Evolutionary conservation across 2,888 invertebrate species (phyloP).

Genomic region (Lysandra bellargus): DNA sequence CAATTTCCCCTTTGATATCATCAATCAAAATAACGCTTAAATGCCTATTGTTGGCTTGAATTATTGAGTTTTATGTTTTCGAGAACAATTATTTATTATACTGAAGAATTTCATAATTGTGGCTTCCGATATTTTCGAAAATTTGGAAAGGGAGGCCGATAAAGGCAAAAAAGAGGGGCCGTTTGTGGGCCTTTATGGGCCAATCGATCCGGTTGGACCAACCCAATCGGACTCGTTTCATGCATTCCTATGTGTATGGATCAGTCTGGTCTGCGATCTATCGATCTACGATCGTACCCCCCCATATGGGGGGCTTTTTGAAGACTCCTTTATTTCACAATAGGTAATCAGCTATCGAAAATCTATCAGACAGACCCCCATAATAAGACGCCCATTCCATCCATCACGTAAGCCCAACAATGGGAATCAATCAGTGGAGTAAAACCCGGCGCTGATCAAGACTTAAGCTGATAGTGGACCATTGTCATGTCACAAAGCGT

Average conservation of each 20-base stretch:
- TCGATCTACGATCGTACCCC: too few species aligned
- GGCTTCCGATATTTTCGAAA: neutral
- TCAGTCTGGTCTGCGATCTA: too few species aligned
- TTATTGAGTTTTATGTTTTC: neutral
- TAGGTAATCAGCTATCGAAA: neutral
- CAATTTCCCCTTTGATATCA: neutral
- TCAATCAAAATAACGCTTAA: neutral
- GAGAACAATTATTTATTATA: neutral
- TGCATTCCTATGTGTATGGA: too few species aligned
- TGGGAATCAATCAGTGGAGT: slow-evolving; percentile 19
- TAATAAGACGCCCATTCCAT: neutral
- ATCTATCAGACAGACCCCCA: neutral
- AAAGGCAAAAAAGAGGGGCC: too few species aligned
- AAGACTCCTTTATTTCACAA: neutral
- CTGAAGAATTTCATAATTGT: neutral
- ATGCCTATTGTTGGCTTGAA: neutral
- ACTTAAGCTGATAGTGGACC: slow-evolving; percentile 36
- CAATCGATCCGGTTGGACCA: too few species aligned
- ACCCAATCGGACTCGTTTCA: too few species aligned
- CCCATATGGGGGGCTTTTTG: neutral
- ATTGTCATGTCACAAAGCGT: slow-evolving; percentile 38
- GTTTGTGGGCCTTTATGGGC: too few species aligned
- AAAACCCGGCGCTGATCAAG: slow-evolving; percentile 35
- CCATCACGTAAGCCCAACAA: slow-evolving; percentile 29
- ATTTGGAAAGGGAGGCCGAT: too few species aligned